A percentile compares a stretch with the other conserved stretches of the same genome.
Evolutionary conservation across 1,140 invertebrate genomes (phyloP).

Genomic region (Acromyrmex charruanus): DNA sequence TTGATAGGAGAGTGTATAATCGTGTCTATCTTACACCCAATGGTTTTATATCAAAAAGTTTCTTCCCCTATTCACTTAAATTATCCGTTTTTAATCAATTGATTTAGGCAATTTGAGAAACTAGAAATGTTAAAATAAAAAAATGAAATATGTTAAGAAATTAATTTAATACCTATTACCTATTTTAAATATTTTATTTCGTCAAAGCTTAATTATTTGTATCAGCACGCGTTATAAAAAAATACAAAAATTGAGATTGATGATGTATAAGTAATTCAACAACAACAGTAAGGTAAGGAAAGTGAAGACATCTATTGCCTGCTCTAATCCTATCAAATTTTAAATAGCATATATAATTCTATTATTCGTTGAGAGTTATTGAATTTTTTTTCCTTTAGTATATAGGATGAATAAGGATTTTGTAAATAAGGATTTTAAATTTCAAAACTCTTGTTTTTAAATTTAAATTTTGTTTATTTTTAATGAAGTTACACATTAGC

Average conservation of each 20-base stretch:
- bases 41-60: neutral
- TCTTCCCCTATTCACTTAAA: neutral
- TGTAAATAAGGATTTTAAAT: too few species aligned
- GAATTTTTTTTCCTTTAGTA: neutral
- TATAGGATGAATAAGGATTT: too few species aligned
- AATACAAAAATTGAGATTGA: neutral
- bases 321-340: conserved; percentile 71
- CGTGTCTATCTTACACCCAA: neutral
- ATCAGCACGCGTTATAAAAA: neutral
- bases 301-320: conserved; percentile 31
- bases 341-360: neutral
- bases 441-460: too few species aligned
- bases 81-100: neutral
- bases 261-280: neutral
- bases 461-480: too few species aligned
- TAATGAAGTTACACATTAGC: too few species aligned
- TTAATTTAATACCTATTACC: too few species aligned
- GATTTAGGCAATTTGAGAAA: neutral
- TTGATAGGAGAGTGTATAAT: neutral
- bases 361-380: neutral
- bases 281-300: neutral
- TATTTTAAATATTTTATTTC: too few species aligned
- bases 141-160: neutral
- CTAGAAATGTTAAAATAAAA: neutral
- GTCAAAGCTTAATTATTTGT: neutral